phyloP scores from a whole-genome alignment of 1,140 invertebrate species.

The Sogatella furcifera region DNA sequence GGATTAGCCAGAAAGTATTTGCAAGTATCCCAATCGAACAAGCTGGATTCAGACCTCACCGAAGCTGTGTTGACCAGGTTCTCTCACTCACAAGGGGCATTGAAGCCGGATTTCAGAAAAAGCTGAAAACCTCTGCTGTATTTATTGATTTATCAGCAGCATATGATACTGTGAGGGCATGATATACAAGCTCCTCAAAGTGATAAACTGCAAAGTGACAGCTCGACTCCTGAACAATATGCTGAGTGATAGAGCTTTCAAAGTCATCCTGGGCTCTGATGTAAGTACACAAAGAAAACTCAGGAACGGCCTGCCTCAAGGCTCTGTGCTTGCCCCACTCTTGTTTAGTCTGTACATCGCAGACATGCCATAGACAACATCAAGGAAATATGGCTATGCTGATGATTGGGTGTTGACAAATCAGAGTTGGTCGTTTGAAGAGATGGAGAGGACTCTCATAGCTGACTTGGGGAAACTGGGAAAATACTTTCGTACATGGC shows the following conservation, averaged over 20 bases:
- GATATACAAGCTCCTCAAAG: constrained; percentile 11
- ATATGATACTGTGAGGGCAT: constrained; percentile 5
- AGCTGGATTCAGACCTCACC: constrained; percentile 9
- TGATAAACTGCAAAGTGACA: constrained; percentile 4
- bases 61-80: constrained; percentile 14
- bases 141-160: constrained; percentile 5
- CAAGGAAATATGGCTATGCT: too few species aligned
- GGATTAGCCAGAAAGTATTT: too few species aligned
- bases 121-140: not conserved
- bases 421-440: not conserved
- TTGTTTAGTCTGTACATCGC: too few species aligned
- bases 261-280: too few species aligned
- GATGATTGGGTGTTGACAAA: too few species aligned
- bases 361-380: too few species aligned
- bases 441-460: not conserved
- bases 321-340: too few species aligned
- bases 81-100: constrained; percentile 6
- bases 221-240: constrained; percentile 8
- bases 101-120: constrained; percentile 14
- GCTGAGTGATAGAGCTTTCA: too few species aligned
- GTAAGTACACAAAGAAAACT: too few species aligned
- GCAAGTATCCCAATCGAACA: constrained; percentile 6
- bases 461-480: not conserved
- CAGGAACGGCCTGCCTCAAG: too few species aligned
- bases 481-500: constrained; percentile 11